Conservation (phyloP, 30 jellyfish, hydroid and myxozoan genomes). For the Hydractinia symbiolongicarpus region DNA sequence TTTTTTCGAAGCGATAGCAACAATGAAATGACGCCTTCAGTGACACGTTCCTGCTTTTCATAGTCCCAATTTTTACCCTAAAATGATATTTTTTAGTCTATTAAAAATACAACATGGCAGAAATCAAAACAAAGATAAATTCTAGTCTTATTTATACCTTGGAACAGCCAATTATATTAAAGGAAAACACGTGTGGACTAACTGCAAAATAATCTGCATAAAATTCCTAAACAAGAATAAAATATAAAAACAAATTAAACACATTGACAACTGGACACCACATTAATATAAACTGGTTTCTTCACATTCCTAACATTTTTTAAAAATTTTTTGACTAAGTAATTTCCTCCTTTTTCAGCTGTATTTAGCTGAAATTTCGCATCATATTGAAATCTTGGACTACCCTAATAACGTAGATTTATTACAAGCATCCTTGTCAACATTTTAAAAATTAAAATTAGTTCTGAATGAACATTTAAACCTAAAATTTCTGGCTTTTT, state of each 20-base stretch:
- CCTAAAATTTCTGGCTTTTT: too few species aligned
- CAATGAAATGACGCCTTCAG: constrained; percentile 78
- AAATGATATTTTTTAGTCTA: not conserved
- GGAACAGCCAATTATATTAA: constrained; percentile 85
- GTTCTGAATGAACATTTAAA: too few species aligned
- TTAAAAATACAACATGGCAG: not conserved
- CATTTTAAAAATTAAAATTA: too few species aligned
- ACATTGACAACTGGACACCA: too few species aligned
- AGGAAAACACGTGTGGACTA: constrained; percentile 85
- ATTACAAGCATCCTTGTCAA: too few species aligned
- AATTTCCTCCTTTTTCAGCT: too few species aligned
- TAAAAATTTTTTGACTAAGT: too few species aligned
- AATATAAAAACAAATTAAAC: not conserved
- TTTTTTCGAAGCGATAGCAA: constrained; percentile 74
- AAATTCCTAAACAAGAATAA: constrained; percentile 58
- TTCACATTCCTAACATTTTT: too few species aligned
- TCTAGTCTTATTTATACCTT: constrained; percentile 36
- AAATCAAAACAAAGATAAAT: not conserved
- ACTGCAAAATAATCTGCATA: constrained; percentile 97
- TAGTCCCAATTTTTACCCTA: constrained; percentile 87
- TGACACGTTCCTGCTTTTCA: constrained; percentile 77
- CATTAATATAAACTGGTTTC: too few species aligned
- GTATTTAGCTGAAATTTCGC: too few species aligned
- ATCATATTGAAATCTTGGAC: too few species aligned
- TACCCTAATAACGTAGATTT: too few species aligned